Evolutionary conservation across 2,888 invertebrate genomes (phyloP).

Genomic region (Dicyrtoma fusca): DNA sequence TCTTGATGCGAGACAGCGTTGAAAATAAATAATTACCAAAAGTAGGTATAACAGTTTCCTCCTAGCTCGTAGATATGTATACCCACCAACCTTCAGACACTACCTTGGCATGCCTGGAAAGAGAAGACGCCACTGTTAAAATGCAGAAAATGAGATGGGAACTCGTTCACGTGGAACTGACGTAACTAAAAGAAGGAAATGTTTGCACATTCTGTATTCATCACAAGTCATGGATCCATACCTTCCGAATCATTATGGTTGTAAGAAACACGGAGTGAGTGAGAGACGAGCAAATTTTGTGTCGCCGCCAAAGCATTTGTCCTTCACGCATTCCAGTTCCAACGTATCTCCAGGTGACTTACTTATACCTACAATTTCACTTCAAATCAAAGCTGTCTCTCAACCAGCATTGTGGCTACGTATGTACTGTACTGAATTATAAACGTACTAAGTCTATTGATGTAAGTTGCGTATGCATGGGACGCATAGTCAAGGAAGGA

Average conservation of each 20-base stretch:
- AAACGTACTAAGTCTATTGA: not conserved
- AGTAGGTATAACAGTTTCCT: too few relatives aligned
- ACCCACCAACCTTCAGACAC: too few relatives aligned
- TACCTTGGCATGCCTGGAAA: too few relatives aligned
- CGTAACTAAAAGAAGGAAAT: slow-evolving; percentile 2
- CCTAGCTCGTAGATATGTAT: too few relatives aligned
- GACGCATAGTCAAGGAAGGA: too few relatives aligned
- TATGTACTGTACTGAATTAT: not conserved
- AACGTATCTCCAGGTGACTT: slow-evolving; percentile 25
- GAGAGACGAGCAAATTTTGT: slow-evolving; percentile 9
- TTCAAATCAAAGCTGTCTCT: not conserved
- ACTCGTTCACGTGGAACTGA: slow-evolving; percentile 9
- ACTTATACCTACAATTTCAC: not conserved
- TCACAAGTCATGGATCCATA: slow-evolving; percentile 11
- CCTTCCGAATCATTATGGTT: slow-evolving; percentile 14
- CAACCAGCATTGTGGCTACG: not conserved
- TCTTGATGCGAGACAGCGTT: too few relatives aligned
- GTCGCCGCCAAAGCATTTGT: slow-evolving; percentile 15
- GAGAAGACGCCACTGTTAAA: too few relatives aligned
- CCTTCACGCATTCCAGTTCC: slow-evolving; percentile 11
- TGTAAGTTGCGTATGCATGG: too few relatives aligned
- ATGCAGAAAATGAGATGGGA: not conserved
- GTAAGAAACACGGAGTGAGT: not conserved
- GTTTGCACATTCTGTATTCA: slow-evolving; percentile 19
- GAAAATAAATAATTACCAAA: too few relatives aligned